Percentiles rank a stretch among this genome's conserved stretches.
Conservation (phyloP, 2,888 invertebrate genomes). For the Flexamia atlantica region DNA sequence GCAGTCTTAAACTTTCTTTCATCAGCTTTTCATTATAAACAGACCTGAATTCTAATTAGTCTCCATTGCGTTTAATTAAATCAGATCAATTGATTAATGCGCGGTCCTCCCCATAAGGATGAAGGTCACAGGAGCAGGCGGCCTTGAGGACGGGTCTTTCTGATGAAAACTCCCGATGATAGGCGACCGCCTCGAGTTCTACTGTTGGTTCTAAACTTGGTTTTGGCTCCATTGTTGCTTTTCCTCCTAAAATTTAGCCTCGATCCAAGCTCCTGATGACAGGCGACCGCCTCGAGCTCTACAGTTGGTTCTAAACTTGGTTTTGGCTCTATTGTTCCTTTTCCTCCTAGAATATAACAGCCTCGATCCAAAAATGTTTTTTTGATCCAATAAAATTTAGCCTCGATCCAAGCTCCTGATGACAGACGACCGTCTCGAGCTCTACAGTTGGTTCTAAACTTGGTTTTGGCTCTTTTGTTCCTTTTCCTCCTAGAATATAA, state of each 20-base stretch:
- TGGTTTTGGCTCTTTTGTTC: no score
- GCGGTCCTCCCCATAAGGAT: slow-evolving; percentile 9
- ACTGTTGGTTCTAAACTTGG: background rate
- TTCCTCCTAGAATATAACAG: no score
- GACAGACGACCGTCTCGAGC: no score
- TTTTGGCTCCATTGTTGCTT: background rate
- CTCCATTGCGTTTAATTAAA: slow-evolving; percentile 38
- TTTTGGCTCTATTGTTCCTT: no score
- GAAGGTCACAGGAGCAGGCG: slow-evolving; percentile 7
- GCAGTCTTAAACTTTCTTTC: slow-evolving; percentile 1
- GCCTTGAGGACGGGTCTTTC: background rate
- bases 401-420: no score
- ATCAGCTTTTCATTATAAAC: slow-evolving; percentile 11
- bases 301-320: no score
- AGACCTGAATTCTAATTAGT: slow-evolving; percentile 22
- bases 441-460: no score
- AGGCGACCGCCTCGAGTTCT: background rate
- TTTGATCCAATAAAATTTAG: no score
- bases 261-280: background rate
- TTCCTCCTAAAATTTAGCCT: no score
- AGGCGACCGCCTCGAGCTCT: background rate
- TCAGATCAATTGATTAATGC: slow-evolving; percentile 38
- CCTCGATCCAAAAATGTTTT: no score
- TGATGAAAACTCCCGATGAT: background rate
- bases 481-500: no score